Evolutionary conservation across 2,888 invertebrate species (phyloP).

Genomic region (Diachrysia chrysitis): DNA sequence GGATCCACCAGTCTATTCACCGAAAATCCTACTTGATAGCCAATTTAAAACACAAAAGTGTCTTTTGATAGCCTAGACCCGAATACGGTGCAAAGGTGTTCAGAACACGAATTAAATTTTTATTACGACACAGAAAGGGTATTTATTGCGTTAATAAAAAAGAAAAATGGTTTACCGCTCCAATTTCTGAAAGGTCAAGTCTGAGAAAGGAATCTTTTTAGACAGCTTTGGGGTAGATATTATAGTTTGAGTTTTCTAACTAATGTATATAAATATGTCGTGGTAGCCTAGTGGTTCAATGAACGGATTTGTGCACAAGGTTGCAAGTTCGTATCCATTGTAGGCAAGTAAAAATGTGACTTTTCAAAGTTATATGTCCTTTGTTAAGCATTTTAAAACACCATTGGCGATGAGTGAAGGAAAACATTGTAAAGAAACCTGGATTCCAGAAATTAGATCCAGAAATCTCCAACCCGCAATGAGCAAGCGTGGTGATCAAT

Average conservation of each 20-base stretch:
- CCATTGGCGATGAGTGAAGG: too few relatives aligned
- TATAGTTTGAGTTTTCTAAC: neutral
- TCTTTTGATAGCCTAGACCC: conserved; percentile 33
- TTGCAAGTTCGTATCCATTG: too few relatives aligned
- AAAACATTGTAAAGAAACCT: too few relatives aligned
- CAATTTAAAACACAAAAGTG: conserved; percentile 53
- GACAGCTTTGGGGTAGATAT: neutral
- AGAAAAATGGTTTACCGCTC: conserved; percentile 35
- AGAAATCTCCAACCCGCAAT: too few relatives aligned
- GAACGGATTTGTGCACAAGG: too few relatives aligned
- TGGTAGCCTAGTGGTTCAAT: too few relatives aligned
- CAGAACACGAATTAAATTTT: conserved; percentile 57
- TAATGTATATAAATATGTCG: too few relatives aligned
- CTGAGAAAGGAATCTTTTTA: conserved; percentile 12
- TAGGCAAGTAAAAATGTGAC: too few relatives aligned
- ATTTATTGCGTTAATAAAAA: conserved; percentile 60
- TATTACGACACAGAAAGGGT: conserved; percentile 55
- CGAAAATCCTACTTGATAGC: conserved; percentile 34
- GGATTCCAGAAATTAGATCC: too few relatives aligned
- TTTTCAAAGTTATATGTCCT: too few relatives aligned
- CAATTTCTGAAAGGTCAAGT: conserved; percentile 26
- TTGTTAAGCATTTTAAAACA: too few relatives aligned
- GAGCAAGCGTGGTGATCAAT: too few relatives aligned
- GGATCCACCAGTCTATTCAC: conserved; percentile 11
- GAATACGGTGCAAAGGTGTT: conserved; percentile 43